Percentiles rank a stretch among this genome's conserved stretches.
phyloP scores from a whole-genome alignment of 1,140 invertebrate species.

The Laodelphax striatellus region DNA sequence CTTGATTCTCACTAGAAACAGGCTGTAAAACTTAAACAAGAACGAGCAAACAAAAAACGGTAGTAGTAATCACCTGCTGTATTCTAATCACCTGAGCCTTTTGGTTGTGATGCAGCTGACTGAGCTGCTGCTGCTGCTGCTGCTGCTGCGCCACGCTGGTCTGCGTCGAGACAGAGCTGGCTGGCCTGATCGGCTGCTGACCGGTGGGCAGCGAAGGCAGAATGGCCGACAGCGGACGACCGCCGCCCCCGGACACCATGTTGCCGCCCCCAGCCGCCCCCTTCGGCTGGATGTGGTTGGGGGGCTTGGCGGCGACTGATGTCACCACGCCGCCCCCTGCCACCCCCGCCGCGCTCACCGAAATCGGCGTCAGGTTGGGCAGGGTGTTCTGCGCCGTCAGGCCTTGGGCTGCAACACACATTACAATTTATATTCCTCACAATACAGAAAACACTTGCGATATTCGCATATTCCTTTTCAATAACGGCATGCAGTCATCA shows the following conservation, averaged over 20 bases:
- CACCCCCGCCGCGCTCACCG: constrained; percentile 1
- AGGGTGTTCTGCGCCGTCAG: not conserved
- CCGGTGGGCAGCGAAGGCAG: constrained; percentile 21
- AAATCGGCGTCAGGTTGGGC: constrained; percentile 7
- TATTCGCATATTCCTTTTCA: not conserved
- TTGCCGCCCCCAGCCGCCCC: constrained; percentile 9
- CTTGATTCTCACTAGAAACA: no score
- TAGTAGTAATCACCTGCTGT: not conserved
- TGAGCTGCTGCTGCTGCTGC: constrained; percentile 31
- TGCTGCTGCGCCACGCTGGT: constrained; percentile 44
- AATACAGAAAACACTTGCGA: not conserved
- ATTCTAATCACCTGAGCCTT: constrained; percentile 16
- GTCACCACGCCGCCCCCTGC: not conserved
- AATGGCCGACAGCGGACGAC: constrained; percentile 26
- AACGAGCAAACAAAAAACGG: no score
- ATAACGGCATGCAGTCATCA: no score
- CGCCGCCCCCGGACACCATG: constrained; percentile 3
- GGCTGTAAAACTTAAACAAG: no score
- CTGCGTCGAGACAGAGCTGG: constrained; percentile 65
- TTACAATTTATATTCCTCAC: not conserved
- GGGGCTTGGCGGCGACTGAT: not conserved
- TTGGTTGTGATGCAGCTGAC: constrained; percentile 26
- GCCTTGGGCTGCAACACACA: not conserved
- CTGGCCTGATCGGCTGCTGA: constrained; percentile 43
- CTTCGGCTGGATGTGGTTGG: constrained; percentile 22